Conservation (phyloP, 2,888 invertebrate species). For the Pyrgus malvae region DNA sequence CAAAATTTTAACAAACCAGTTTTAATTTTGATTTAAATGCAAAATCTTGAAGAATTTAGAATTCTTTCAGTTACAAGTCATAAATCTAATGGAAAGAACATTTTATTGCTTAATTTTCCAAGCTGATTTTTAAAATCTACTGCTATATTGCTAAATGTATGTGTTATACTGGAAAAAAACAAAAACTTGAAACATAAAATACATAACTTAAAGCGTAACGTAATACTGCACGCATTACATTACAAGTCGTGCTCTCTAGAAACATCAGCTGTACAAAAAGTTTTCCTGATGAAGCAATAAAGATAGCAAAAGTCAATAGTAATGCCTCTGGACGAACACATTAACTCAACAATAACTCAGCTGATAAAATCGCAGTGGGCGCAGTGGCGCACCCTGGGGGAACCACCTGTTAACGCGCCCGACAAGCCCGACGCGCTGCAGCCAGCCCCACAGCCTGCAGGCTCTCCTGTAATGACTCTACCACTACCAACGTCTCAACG, state of each 20-base stretch:
- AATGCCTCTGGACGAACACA: conserved; percentile 40
- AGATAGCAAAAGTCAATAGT: conserved; percentile 42
- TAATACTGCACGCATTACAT: background rate
- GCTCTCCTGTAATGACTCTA: conserved; percentile 51
- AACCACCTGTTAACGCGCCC: conserved; percentile 41
- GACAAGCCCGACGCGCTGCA: conserved; percentile 33
- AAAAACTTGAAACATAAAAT: no score
- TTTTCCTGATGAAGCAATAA: conserved; percentile 27
- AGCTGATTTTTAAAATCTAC: no score
- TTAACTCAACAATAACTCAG: conserved; percentile 42
- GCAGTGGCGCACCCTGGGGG: conserved; percentile 62
- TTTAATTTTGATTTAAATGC: no score
- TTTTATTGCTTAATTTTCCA: no score
- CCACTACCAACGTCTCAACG: conserved; percentile 28
- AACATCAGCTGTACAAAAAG: conserved; percentile 7
- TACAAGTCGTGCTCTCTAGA: no score
- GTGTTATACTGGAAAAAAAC: no score
- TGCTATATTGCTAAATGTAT: no score
- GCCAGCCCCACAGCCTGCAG: conserved; percentile 45
- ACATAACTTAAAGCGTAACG: no score
- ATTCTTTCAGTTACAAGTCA: no score
- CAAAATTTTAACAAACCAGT: no score
- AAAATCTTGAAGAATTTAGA: no score
- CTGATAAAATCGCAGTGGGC: conserved; percentile 46
- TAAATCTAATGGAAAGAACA: no score